Evolutionary conservation across 1,140 invertebrate species (phyloP), one percentile per base, ranked within the genome.

Genomic region (Diorhabda elongata): DNA sequence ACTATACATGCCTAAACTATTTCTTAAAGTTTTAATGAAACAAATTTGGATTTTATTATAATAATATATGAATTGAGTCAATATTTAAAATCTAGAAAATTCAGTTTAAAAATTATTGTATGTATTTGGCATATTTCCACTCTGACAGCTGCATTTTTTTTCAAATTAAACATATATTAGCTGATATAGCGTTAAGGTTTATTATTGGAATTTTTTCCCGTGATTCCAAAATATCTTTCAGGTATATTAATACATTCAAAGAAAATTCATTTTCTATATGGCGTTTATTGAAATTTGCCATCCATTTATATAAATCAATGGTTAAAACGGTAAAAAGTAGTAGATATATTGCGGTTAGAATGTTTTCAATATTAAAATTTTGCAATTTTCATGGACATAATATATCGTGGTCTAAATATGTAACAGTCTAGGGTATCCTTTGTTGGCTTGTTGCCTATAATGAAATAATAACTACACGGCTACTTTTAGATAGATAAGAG

Each of bases 361-460:
- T 73, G 70, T 71, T 70, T 72, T 66, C 26, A 26, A 26, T 26
- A 26, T 67, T 70, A 68, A 66, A 69, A 70, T 69, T 52, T 52
- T 52, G 4, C n/a, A n/a, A 52, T 52, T 52, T 52, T 52, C 47
- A 52, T 52, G 47, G 47, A 8, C 47, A 52, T 68, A 67, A 73
- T 68, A 66, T 67, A 71, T 69, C 69, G 67, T 70, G 71, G 63
- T 75, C 78, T 78, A 79, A 77, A 77, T 79, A 72, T 71, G 76
- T 74, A 79, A 73, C 70, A 69, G 78, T 76, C 78, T 78, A 78
- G 77, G 75, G 72, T 75, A 76, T 73, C 71, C 61, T 71, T 58
- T 70, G 69, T 74, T 79, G 77, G 79, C 78, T 71, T 72, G 67
- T 69, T 78, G 78, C 79, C 78, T 75, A 75, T 77, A 72, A 75